phyloP scores from a whole-genome alignment of 1,140 invertebrate genomes.

The Ruditapes philippinarum region DNA sequence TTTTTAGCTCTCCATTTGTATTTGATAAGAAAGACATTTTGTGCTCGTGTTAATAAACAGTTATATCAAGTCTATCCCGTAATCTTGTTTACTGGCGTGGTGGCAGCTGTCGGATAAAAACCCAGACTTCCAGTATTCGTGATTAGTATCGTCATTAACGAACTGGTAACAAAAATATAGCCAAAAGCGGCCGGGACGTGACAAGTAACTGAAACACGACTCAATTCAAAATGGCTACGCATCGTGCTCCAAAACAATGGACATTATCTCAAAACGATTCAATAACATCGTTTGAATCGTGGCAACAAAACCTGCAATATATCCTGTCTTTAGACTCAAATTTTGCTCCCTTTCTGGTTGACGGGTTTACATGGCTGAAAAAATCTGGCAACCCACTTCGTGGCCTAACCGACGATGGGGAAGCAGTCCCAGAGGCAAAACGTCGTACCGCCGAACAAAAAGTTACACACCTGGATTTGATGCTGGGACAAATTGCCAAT shows the following conservation, averaged over 20 bases:
- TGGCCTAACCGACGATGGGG: constrained; percentile 51
- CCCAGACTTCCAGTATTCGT: too few relatives aligned
- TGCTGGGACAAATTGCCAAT: constrained; percentile 71
- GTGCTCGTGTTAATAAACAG: too few relatives aligned
- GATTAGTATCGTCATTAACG: too few relatives aligned
- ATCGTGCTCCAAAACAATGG: constrained; percentile 70
- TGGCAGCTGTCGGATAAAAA: too few relatives aligned
- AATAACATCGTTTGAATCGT: constrained; percentile 60
- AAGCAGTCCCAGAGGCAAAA: constrained; percentile 13
- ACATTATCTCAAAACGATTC: constrained; percentile 54
- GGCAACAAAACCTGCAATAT: constrained; percentile 61
- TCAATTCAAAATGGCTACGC: neutral
- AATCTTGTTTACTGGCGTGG: too few relatives aligned
- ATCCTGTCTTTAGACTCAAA: constrained; percentile 68
- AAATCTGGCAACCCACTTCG: constrained; percentile 41
- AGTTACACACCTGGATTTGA: constrained; percentile 56
- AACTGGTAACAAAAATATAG: too few relatives aligned
- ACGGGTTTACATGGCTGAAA: constrained; percentile 29
- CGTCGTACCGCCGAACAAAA: constrained; percentile 62
- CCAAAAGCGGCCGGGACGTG: too few relatives aligned
- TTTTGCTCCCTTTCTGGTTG: constrained; percentile 62
- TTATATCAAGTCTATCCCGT: too few relatives aligned
- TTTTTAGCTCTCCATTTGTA: too few relatives aligned
- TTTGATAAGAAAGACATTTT: too few relatives aligned
- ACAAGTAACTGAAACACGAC: too few relatives aligned